phyloP scores from a whole-genome alignment of 1,140 invertebrate genomes.

The Lasioglossum baleicum region DNA sequence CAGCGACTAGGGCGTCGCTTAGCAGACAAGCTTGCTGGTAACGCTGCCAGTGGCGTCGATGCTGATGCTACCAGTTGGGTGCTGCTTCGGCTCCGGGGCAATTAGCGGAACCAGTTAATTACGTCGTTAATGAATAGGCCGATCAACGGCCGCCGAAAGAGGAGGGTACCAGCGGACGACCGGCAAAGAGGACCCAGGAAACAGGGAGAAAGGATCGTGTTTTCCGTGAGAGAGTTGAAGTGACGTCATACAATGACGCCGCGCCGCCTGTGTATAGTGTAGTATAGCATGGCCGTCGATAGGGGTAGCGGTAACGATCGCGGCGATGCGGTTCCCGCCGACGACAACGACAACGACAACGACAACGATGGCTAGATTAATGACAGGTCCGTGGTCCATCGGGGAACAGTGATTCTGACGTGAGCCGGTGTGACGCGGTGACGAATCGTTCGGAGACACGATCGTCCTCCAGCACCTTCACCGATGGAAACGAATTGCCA shows the following conservation, averaged over 20 bases:
- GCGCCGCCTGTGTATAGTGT: too few relatives aligned
- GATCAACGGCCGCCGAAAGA: slow-evolving; percentile 24
- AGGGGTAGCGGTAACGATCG: slow-evolving; percentile 14
- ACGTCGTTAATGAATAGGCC: slow-evolving; percentile 45
- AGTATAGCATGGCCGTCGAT: neutral
- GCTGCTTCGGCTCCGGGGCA: slow-evolving; percentile 1
- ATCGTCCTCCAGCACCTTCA: slow-evolving; percentile 10
- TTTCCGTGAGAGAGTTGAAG: slow-evolving; percentile 7
- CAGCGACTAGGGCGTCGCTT: slow-evolving; percentile 19
- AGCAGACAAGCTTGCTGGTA: neutral
- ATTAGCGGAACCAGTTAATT: slow-evolving; percentile 57
- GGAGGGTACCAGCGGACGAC: neutral
- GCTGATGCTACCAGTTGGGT: neutral
- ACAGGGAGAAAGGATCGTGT: slow-evolving; percentile 7
- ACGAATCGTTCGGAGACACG: slow-evolving; percentile 22
- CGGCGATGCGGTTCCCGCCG: neutral
- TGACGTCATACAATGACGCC: neutral
- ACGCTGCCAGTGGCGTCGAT: too few relatives aligned
- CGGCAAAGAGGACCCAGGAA: neutral
- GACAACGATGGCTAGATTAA: slow-evolving; percentile 41
- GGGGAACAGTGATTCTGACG: slow-evolving; percentile 35
- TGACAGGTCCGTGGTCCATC: slow-evolving; percentile 22
- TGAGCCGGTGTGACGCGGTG: slow-evolving; percentile 31
- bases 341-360: slow-evolving; percentile 14
- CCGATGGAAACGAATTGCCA: slow-evolving; percentile 28